A percentile compares a stretch with the other conserved stretches of the same genome.
These are phyloP conservation scores for Gonatopus flavifemur DNA, from an alignment of 1,140 invertebrate genomes.

Conservation along the genomic window DNA sequence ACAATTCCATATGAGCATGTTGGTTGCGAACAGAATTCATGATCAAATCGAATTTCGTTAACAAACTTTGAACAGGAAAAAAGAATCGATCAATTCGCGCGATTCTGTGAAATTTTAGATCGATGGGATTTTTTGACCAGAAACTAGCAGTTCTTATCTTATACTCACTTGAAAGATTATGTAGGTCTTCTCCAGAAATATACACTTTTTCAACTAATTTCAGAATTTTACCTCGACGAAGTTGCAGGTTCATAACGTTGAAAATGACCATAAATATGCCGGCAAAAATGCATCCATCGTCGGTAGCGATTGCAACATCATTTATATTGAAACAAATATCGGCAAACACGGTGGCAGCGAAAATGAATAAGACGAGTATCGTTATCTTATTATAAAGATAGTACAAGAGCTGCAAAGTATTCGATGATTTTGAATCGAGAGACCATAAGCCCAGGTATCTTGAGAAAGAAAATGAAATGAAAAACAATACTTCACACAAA, in stretches of 20 bases:
- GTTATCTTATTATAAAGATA: constrained; percentile 24
- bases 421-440: neutral
- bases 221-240: constrained; percentile 26
- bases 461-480: neutral
- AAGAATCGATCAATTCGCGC: too few relatives aligned
- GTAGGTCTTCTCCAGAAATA: constrained; percentile 28
- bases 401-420: constrained; percentile 15
- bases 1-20: too few relatives aligned
- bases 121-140: too few relatives aligned
- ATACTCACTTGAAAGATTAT: constrained; percentile 35
- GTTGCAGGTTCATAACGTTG: constrained; percentile 35
- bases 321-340: constrained; percentile 22
- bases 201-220: constrained; percentile 24
- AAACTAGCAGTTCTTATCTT: too few relatives aligned
- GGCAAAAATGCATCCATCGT: constrained; percentile 35
- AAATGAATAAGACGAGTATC: constrained; percentile 12
- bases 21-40: too few relatives aligned
- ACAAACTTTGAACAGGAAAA: too few relatives aligned
- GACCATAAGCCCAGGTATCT: constrained; percentile 23
- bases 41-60: too few relatives aligned
- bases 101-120: too few relatives aligned
- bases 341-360: constrained; percentile 12
- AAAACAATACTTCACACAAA: too few relatives aligned
- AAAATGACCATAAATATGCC: constrained; percentile 29
- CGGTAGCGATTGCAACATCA: constrained; percentile 33